phyloP scores from a whole-genome alignment of 2,797 vertebrate genomes.

The Staurois parvus region DNA sequence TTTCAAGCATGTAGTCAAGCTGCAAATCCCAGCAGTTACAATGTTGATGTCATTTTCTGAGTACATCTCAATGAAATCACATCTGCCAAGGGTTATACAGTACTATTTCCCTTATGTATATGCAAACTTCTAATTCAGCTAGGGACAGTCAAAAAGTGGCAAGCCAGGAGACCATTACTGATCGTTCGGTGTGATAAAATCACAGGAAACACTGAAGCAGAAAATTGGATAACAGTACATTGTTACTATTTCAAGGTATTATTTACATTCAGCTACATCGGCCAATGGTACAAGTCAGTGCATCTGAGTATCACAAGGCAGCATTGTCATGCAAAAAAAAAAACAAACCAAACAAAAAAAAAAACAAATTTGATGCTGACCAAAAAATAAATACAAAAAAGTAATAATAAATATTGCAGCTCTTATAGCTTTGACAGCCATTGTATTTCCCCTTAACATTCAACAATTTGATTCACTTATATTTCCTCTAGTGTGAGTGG shows the following conservation, averaged over 20 bases:
- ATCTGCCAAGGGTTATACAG: neutral
- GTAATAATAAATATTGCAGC: too few species aligned
- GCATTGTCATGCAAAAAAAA: neutral
- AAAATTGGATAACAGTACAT: slow-evolving; percentile 15
- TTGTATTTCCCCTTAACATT: too few species aligned
- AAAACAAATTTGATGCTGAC: too few species aligned
- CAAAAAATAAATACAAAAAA: neutral
- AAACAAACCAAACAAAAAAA: too few species aligned
- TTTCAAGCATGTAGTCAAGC: neutral
- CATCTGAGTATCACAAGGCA: neutral
- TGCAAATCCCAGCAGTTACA: neutral
- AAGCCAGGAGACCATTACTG: neutral
- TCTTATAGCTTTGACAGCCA: too few species aligned
- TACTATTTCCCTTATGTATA: neutral
- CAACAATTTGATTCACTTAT: neutral
- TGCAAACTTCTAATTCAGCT: neutral
- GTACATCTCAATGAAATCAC: neutral
- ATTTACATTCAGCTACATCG: neutral
- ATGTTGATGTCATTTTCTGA: neutral
- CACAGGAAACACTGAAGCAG: neutral
- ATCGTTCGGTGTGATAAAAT: neutral
- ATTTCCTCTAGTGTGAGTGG: slow-evolving; percentile 54
- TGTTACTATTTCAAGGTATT: slow-evolving; percentile 5
- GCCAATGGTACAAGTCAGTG: neutral
- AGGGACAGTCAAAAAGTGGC: neutral